Base-by-base conservation (phyloP, 2,797 vertebrate species). In the Toxotes lorentzi region DNA sequence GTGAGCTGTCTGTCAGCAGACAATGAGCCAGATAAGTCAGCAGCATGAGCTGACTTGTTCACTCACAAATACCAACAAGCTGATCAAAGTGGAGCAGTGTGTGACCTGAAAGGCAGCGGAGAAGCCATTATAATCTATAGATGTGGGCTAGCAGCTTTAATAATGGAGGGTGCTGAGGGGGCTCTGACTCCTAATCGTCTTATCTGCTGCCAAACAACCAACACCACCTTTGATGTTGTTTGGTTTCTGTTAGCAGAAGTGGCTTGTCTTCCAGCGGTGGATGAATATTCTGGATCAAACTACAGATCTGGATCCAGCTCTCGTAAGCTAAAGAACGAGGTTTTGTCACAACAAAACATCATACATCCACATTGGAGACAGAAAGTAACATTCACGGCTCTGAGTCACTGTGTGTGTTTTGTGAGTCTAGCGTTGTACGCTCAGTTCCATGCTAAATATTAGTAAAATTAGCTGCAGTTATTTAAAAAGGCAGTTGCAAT, bases 31-130 rank as follows among this genome's bases (percentile, higher is more conserved):
- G 17, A 69, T 3, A 73, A 73, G 70, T 83, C 72, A 73, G 34
- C 76, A 76, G 78, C 83, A 71, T 73, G 79, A 87, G 69, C 78
- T 2, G 77, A 89, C 90, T 89, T 66, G 87, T 88, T 81, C 70
- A 19, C 70, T 84, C 73, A 48, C 65, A 73, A 72, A 91, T 35
- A 74, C 63, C 75, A 77, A 50, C 69, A 77, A 64, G 41, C 73
- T 83, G 83, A 86, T 85, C 84, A 85, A 77, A 86, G 84, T 16
- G 58, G 65, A 80, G 78, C 66, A 3, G 11, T 3, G 54, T 73
- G 82, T 47, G 79, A 82, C 66, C 66, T 70, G 53, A 71, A 69
- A 78, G 57, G 78, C 78, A 70, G 70, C 65, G 16, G 27, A 45
- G 73, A 78, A 54, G 73, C 77, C 45, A 27, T 84, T 66, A 56